Evolutionary conservation across 2,113 vertebrate genomes (phyloP).

Genomic region (Bostrychus sinensis): DNA sequence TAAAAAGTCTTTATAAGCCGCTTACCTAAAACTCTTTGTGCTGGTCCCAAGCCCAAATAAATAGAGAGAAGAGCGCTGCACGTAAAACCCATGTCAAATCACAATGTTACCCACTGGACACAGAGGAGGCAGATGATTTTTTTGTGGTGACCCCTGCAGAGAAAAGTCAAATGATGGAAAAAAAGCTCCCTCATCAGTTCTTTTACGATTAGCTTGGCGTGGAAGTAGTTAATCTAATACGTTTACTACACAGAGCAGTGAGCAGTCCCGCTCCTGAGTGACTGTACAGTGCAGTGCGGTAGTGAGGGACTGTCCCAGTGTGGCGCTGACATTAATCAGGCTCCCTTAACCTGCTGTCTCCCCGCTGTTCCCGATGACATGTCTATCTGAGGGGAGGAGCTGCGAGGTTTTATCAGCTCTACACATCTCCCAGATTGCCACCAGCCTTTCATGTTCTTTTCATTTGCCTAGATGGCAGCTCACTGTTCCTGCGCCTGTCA

Average conservation of each 20-base stretch:
- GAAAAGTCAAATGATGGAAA: neutral
- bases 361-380: conserved; percentile 59
- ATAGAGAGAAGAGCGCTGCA: neutral
- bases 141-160: neutral
- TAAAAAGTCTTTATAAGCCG: too few species aligned
- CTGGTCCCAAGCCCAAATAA: too few species aligned
- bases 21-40: too few species aligned
- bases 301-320: conserved; percentile 39
- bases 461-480: conserved; percentile 61
- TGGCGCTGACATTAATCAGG: conserved; percentile 60
- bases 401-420: conserved; percentile 58
- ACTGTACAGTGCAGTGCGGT: conserved; percentile 35
- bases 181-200: neutral
- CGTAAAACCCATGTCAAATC: neutral
- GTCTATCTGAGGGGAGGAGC: conserved; percentile 61
- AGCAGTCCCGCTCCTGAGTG: conserved; percentile 6
- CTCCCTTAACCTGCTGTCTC: conserved; percentile 66
- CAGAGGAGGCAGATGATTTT: neutral
- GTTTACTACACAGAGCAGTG: conserved; percentile 8
- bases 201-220: too few species aligned
- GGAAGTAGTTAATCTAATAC: conserved; percentile 8
- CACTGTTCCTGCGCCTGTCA: conserved; percentile 57
- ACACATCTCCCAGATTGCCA: conserved; percentile 67
- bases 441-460: conserved; percentile 72
- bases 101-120: neutral